phyloP scores from a whole-genome alignment of 2,113 vertebrate species.

The Opisthocomus hoazin region DNA sequence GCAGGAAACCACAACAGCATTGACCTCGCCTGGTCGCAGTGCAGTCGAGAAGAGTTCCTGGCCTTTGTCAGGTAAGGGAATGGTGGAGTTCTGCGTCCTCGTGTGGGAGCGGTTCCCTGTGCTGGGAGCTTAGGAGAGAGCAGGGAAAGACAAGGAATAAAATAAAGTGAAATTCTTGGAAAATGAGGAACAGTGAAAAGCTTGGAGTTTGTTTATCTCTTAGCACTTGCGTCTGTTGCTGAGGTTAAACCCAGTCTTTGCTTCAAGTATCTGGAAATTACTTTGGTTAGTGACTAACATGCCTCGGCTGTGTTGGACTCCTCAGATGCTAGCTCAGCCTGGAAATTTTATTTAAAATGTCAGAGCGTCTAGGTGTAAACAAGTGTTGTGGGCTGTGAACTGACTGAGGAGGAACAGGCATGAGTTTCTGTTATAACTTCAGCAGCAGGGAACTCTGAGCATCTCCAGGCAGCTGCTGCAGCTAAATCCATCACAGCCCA shows the following conservation, averaged over 20 bases:
- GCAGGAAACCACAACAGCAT: conserved; percentile 80
- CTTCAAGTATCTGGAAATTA: not conserved
- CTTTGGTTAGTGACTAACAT: not conserved
- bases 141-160: not conserved
- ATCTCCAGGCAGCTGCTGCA: conserved; percentile 58
- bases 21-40: conserved; percentile 85
- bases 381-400: not conserved
- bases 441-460: conserved; percentile 15
- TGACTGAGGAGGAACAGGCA: not conserved
- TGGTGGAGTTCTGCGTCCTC: not conserved
- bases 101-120: not conserved
- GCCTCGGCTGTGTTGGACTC: not conserved
- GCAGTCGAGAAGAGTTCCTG: conserved; percentile 83
- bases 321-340: conserved; percentile 16
- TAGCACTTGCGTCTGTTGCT: not conserved
- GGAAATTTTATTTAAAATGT: conserved; percentile 2
- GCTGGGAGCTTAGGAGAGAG: not conserved
- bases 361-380: not conserved
- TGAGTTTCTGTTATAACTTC: not conserved
- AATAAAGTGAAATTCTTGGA: not conserved
- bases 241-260: not conserved
- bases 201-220: not conserved
- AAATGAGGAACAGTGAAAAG: not conserved
- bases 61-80: conserved; percentile 82
- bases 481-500: conserved; percentile 45